Evolutionary conservation across 2,113 vertebrate genomes (phyloP).

Genomic region (Vidua chalybeata): DNA sequence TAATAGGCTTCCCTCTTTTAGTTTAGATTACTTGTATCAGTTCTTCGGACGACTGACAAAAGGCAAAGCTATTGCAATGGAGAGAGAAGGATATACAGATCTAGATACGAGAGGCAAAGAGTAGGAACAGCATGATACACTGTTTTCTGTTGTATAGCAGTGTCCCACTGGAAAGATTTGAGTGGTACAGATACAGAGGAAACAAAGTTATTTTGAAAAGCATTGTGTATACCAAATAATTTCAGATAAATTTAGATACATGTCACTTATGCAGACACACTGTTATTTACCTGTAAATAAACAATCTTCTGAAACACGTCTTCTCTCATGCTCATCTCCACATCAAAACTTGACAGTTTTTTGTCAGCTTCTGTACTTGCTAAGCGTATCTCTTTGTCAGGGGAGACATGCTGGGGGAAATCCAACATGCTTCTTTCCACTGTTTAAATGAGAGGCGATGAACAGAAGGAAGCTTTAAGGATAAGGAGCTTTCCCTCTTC

Average conservation of each 20-base stretch:
- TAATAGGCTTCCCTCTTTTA: not conserved
- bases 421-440: constrained; percentile 88
- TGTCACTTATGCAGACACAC: not conserved
- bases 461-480: not conserved
- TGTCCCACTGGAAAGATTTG: not conserved
- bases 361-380: constrained; percentile 95
- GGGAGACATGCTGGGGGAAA: constrained; percentile 90
- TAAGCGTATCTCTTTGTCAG: constrained; percentile 82
- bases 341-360: constrained; percentile 90
- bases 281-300: constrained; percentile 83
- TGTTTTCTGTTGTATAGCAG: not conserved
- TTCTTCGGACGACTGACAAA: not conserved
- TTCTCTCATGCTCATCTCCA: constrained; percentile 92
- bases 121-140: not conserved
- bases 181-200: not conserved
- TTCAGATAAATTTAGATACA: not conserved
- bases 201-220: not conserved
- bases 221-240: not conserved
- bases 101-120: not conserved
- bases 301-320: constrained; percentile 88
- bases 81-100: not conserved
- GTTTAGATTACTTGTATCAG: not conserved
- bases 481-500: not conserved
- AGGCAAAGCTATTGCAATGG: not conserved
- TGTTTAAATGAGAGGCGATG: constrained; percentile 55